Evolutionary conservation across 2,888 invertebrate genomes (phyloP).

Genomic region (Melanostoma scalare): DNA sequence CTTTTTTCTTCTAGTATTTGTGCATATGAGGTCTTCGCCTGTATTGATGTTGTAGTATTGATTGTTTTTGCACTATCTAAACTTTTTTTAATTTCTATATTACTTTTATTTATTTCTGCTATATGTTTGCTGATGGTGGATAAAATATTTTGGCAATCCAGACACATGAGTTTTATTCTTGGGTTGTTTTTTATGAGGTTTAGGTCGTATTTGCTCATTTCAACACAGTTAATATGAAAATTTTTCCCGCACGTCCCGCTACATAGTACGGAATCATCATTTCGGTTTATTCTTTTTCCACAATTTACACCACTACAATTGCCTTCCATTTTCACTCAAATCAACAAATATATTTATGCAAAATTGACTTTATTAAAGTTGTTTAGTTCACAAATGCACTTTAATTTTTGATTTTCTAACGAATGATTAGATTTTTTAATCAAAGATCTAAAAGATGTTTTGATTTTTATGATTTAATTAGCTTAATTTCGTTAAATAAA

Average conservation of each 20-base stretch:
- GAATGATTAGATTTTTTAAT: background rate
- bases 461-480: background rate
- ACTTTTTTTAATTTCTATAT: background rate
- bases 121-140: background rate
- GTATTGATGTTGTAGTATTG: constrained; percentile 1
- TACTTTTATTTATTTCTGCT: background rate
- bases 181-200: constrained; percentile 4
- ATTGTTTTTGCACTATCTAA: background rate
- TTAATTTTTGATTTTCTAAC: background rate
- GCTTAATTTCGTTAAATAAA: background rate
- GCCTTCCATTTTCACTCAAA: background rate
- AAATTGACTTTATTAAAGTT: background rate
- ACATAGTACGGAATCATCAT: background rate
- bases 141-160: background rate
- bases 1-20: background rate
- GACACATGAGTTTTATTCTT: background rate
- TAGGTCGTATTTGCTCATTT: background rate
- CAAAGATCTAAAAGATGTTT: background rate
- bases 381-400: background rate
- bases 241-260: constrained; percentile 1
- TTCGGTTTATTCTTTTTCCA: background rate
- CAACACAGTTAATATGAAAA: background rate
- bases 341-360: background rate
- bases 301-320: constrained; percentile 6
- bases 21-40: background rate